Conservation (phyloP, 2,797 vertebrate genomes). For the Crax fasciolata region DNA sequence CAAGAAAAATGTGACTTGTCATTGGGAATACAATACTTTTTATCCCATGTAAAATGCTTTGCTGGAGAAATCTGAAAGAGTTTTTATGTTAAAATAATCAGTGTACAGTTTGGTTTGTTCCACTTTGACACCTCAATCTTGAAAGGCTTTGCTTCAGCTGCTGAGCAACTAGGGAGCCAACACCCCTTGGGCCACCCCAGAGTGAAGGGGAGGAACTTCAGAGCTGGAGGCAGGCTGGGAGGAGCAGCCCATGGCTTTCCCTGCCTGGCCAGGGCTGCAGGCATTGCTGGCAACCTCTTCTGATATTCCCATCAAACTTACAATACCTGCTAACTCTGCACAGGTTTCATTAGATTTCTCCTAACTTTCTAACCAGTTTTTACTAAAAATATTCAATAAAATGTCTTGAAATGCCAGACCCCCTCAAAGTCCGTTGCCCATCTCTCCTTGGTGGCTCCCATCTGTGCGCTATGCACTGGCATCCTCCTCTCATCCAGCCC, state of each 20-base stretch:
- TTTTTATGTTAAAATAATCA: neutral
- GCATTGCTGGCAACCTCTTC: neutral
- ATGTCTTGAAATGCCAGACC: neutral
- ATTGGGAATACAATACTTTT: neutral
- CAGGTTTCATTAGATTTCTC: neutral
- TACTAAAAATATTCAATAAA: neutral
- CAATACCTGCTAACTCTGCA: neutral
- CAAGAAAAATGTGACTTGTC: neutral
- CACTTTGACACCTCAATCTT: neutral
- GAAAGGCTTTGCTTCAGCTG: neutral
- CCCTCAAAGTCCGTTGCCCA: neutral
- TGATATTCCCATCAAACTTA: neutral
- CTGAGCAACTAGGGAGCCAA: neutral
- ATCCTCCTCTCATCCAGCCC: neutral
- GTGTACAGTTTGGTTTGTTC: neutral
- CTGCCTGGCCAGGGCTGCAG: neutral
- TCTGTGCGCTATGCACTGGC: neutral
- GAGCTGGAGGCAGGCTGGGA: neutral
- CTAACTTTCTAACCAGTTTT: accelerated
- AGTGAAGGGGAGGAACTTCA: neutral
- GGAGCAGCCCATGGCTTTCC: neutral
- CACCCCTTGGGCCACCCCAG: neutral
- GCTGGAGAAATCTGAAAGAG: neutral
- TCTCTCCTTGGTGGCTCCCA: neutral
- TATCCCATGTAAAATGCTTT: neutral